A percentile compares a stretch with the other conserved stretches of the same genome.
Conservation (phyloP, 2,113 vertebrate genomes). For the Urocynchramus pylzowi region DNA sequence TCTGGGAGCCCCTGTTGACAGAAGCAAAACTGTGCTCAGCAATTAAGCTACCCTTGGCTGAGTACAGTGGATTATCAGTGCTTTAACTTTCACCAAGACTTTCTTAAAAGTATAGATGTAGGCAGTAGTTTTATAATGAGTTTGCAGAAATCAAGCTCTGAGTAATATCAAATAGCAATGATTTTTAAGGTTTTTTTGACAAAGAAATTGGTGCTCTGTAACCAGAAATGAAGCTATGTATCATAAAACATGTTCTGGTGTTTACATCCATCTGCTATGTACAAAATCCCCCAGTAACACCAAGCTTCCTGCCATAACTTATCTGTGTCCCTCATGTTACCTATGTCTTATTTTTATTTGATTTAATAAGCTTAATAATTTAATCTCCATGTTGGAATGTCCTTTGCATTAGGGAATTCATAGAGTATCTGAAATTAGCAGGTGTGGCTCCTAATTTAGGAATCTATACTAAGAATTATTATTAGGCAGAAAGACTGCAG, state of each 20-base stretch:
- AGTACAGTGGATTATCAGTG: neutral
- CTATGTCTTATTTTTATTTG: neutral
- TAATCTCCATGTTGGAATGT: neutral
- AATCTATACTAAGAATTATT: neutral
- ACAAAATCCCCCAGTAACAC: neutral
- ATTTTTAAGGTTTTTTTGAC: neutral
- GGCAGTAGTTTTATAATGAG: neutral
- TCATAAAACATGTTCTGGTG: neutral
- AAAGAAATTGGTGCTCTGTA: neutral
- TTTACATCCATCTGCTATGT: rapidly evolving
- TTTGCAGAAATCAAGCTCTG: neutral
- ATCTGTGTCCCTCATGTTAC: rapidly evolving
- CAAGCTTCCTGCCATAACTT: neutral
- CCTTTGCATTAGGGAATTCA: neutral
- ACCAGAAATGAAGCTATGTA: neutral
- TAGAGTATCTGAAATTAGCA: neutral
- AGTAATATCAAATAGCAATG: neutral
- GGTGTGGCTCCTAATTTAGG: neutral
- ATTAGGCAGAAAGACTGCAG: neutral
- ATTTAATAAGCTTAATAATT: neutral
- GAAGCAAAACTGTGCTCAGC: neutral
- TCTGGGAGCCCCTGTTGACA: neutral
- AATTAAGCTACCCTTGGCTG: neutral
- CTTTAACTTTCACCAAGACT: neutral
- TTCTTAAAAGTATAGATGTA: neutral